A percentile compares a stretch with the other conserved stretches of the same genome.
These are phyloP conservation scores for Fissipunctia ypsillon DNA, from an alignment of 2,888 invertebrate species.

Conservation along the genomic window DNA sequence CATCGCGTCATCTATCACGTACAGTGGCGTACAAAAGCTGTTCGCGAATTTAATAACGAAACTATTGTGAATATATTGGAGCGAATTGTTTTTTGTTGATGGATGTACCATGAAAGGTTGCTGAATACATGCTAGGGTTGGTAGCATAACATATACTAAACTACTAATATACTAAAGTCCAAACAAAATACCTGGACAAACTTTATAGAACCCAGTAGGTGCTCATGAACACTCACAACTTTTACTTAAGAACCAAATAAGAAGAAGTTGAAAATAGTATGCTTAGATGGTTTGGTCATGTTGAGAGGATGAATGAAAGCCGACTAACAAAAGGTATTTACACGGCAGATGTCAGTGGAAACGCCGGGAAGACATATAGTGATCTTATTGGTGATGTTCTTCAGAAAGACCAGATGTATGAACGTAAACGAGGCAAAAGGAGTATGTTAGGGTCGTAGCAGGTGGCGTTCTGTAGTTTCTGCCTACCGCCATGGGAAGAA, in stretches of 20 bases:
- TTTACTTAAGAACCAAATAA: not conserved
- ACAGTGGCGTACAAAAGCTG: slow-evolving; percentile 35
- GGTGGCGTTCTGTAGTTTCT: no score
- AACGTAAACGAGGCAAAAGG: no score
- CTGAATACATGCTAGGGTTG: not conserved
- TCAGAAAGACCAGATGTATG: no score
- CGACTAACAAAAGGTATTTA: no score
- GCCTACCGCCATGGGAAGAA: no score
- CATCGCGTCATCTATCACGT: slow-evolving; percentile 57
- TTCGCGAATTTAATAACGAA: slow-evolving; percentile 55
- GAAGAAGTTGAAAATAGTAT: no score
- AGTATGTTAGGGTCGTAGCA: no score
- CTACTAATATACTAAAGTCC: not conserved
- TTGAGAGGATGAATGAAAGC: no score
- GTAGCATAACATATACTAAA: not conserved
- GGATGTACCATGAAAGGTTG: slow-evolving; percentile 7
- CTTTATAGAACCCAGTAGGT: not conserved
- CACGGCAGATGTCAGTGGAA: no score
- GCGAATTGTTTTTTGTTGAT: slow-evolving; percentile 48
- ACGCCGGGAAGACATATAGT: no score
- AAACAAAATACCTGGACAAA: not conserved
- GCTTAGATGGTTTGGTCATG: no score
- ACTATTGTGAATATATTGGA: slow-evolving; percentile 49
- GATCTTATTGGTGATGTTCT: no score
- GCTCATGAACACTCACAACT: not conserved